phyloP scores from a whole-genome alignment of 2,113 vertebrate genomes.

The Dromaius novaehollandiae region DNA sequence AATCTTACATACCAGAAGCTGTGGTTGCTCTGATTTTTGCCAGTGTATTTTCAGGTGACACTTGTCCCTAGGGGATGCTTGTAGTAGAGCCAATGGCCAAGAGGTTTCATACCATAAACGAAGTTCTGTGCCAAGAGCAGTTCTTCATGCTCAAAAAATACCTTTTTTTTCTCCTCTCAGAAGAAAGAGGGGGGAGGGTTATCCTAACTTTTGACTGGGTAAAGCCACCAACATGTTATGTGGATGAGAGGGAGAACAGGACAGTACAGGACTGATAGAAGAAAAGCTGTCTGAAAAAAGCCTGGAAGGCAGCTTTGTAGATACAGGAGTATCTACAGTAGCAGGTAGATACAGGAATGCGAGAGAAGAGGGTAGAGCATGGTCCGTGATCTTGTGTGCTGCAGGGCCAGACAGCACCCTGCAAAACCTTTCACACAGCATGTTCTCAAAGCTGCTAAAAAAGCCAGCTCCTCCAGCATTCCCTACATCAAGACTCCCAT shows the following conservation, averaged over 20 bases:
- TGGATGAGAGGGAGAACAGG: accelerated
- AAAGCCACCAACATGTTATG: not conserved
- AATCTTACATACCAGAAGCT: not conserved
- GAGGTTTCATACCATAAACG: not conserved
- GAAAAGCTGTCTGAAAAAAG: not conserved
- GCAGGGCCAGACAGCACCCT: not conserved
- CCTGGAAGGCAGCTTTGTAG: not conserved
- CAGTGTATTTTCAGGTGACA: not conserved
- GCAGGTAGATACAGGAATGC: not conserved
- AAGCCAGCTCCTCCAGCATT: not conserved
- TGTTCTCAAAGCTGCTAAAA: not conserved
- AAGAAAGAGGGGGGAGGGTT: not conserved
- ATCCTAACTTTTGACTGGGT: not conserved
- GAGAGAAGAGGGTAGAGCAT: not conserved
- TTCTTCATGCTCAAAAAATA: not conserved
- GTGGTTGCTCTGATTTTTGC: not conserved
- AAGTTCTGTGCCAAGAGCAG: not conserved
- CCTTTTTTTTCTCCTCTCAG: not conserved
- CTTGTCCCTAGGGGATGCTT: not conserved
- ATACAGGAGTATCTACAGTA: no score
- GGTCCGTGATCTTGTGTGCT: not conserved
- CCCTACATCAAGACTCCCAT: not conserved
- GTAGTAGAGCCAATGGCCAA: not conserved
- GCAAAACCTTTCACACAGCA: not conserved
- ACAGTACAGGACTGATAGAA: not conserved